Percentiles rank a stretch among this genome's conserved stretches.
Conservation (phyloP, 2,113 vertebrate species). For the Hippocampus barbouri region DNA sequence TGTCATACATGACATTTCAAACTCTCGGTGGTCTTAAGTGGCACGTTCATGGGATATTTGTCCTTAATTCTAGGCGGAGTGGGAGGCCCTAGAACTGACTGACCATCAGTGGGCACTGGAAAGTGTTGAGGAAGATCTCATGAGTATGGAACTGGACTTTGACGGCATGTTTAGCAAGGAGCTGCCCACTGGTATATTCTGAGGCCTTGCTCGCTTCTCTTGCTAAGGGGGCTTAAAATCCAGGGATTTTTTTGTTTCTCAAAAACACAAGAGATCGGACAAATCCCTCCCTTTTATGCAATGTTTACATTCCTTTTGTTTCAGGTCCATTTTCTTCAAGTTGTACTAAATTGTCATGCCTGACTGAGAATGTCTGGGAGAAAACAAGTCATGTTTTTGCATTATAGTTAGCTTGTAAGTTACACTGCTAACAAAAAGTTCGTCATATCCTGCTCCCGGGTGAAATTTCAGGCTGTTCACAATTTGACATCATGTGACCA, state of each 20-base stretch:
- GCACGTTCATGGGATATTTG: conserved; percentile 3
- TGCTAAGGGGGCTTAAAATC: conserved; percentile 22
- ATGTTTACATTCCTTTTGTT: conserved; percentile 52
- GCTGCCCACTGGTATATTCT: conserved; percentile 92
- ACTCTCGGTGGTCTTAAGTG: neutral
- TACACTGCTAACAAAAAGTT: neutral
- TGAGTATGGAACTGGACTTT: conserved; percentile 92
- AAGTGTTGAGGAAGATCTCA: conserved; percentile 92
- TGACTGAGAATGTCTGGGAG: conserved; percentile 15
- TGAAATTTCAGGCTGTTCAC: too few relatives aligned
- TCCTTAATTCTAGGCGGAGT: conserved; percentile 81
- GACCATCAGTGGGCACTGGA: conserved; percentile 98
- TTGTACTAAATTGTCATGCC: conserved; percentile 32
- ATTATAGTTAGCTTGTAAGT: conserved; percentile 38
- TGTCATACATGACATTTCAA: neutral
- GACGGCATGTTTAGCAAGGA: conserved; percentile 98
- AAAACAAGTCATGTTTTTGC: conserved; percentile 18
- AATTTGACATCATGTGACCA: too few relatives aligned
- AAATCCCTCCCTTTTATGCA: conserved; percentile 54
- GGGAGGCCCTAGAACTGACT: conserved; percentile 95
- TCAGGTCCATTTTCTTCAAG: conserved; percentile 37
- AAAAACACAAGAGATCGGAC: conserved; percentile 24
- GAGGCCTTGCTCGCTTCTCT: conserved; percentile 40
- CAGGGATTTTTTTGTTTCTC: conserved; percentile 43
- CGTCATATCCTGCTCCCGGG: neutral